phyloP scores from a whole-genome alignment of 2,113 vertebrate genomes.

The Ailurus styani region DNA sequence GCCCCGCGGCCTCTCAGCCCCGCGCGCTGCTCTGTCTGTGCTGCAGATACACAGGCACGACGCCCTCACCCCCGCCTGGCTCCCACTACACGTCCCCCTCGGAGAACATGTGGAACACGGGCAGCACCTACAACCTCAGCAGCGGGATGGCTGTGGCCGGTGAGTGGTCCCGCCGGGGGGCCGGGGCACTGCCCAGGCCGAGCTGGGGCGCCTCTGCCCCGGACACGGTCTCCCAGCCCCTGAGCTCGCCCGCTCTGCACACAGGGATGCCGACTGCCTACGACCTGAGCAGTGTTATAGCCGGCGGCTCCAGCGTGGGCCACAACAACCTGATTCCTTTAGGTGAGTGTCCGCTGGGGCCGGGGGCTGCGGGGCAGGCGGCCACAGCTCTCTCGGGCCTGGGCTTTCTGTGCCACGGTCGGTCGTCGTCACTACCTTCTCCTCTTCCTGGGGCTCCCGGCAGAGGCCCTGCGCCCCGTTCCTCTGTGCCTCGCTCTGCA shows the following conservation, averaged over 20 bases:
- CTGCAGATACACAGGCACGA: conserved; percentile 91
- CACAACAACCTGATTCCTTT: conserved; percentile 97
- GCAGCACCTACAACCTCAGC: conserved; percentile 88
- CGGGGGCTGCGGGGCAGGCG: background rate
- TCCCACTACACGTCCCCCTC: conserved; percentile 95
- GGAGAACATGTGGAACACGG: conserved; percentile 95
- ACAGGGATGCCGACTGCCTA: conserved; percentile 94
- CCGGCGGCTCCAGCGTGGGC: conserved; percentile 87
- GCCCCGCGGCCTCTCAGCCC: background rate
- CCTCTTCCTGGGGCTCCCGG: conserved; percentile 9
- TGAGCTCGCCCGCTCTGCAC: background rate
- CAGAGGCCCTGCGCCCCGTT: background rate
- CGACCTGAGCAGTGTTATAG: conserved; percentile 95
- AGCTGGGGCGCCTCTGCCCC: background rate
- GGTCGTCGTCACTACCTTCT: background rate
- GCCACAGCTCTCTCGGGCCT: background rate
- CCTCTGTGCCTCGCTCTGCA: conserved; percentile 30
- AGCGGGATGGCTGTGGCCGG: conserved; percentile 91
- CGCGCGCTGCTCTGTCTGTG: conserved; percentile 19
- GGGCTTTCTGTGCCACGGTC: background rate
- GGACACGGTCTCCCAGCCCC: background rate
- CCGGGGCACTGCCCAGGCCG: accelerated
- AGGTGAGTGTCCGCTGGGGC: conserved; percentile 79
- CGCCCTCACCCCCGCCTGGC: conserved; percentile 91
- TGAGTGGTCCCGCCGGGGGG: conserved; percentile 55